Base-by-base conservation (phyloP, 2,797 vertebrate species). In the Chaetophractus vellerosus region DNA sequence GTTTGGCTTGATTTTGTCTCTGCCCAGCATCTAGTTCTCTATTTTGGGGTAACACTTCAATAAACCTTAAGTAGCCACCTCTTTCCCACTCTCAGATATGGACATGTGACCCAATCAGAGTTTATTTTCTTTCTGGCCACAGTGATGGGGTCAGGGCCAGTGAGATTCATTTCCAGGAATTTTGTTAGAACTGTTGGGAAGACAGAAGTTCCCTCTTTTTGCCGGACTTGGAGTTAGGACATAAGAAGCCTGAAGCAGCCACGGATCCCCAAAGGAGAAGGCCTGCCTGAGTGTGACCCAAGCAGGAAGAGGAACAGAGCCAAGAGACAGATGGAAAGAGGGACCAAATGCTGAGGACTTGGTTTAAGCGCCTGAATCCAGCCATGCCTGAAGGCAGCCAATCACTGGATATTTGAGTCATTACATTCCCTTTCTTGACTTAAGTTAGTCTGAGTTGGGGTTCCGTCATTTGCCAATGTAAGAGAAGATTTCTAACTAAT, bases 111-210 rank as follows among this genome's bases (percentile, higher is more conserved):
- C 45, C 57, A 24, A 31, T 68, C 9, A 52, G 76, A 76, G 86
- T 68, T 55, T 69, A 24, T 83, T 61, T 94, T 61, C 38, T 76
- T 93, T 38, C 31, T 74, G 61, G 26, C 18, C 33, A 50, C 14
- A n/a, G 50, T 59, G 82, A 76, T 48, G 69, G 9, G 21, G 38
- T 75, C 74, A 66, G 45, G 71, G 36, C 14, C 59, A 52, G 5
- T 45, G 16, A 82, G 41, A 94, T 55, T 93, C 79, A 89, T 9
- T 78, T 74, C 55, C 80, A n/a, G 15, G 52, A 66, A 5, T 74
- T 95, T 93, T 45, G 68, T 89, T 74, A 92, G 41, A 89, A 50
- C n/a, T 33, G 31, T 28, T 89, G 50, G 15, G 33, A 80, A 87
- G 63, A 92, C 45, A 83, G 68, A 75, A 26, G 71, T 11, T 89